phyloP scores from a whole-genome alignment of 2,888 invertebrate species.

The Disparrhopalites patrizii region DNA sequence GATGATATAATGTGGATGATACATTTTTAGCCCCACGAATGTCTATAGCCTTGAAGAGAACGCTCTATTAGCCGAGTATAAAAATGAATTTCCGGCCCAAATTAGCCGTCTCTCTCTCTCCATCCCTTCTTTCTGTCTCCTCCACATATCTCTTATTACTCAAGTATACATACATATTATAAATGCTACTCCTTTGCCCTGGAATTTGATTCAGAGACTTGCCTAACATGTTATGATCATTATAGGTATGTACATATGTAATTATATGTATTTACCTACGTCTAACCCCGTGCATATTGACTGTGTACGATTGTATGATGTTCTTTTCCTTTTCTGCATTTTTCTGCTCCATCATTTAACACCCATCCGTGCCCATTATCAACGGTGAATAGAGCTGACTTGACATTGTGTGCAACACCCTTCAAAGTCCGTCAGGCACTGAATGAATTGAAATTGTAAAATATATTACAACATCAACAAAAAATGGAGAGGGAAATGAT shows the following conservation, averaged over 20 bases:
- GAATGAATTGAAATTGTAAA: slow-evolving; percentile 19
- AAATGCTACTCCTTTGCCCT: too few relatives aligned
- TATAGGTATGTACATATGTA: neutral
- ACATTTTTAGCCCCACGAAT: slow-evolving; percentile 9
- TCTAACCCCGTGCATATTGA: too few relatives aligned
- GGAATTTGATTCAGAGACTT: too few relatives aligned
- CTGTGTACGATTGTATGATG: neutral
- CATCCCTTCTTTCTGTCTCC: neutral
- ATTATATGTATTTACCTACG: neutral
- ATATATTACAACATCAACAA: too few relatives aligned
- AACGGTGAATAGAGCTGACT: slow-evolving; percentile 40
- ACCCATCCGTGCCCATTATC: slow-evolving; percentile 44
- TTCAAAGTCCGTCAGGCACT: slow-evolving; percentile 6
- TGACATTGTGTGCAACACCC: slow-evolving; percentile 40
- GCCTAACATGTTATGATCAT: too few relatives aligned
- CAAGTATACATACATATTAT: neutral
- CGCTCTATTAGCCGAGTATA: slow-evolving; percentile 47
- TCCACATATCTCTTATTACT: neutral
- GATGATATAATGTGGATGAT: slow-evolving; percentile 38
- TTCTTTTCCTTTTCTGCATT: slow-evolving; percentile 32
- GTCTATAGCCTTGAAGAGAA: slow-evolving; percentile 38
- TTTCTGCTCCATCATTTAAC: slow-evolving; percentile 47
- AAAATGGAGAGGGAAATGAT: too few relatives aligned
- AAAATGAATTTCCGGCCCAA: slow-evolving; percentile 48
- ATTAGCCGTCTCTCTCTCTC: slow-evolving; percentile 36